Percentiles rank a stretch among this genome's conserved stretches.
Evolutionary conservation across 2,797 vertebrate genomes (phyloP).

Genomic region (Nannoperca australis): DNA sequence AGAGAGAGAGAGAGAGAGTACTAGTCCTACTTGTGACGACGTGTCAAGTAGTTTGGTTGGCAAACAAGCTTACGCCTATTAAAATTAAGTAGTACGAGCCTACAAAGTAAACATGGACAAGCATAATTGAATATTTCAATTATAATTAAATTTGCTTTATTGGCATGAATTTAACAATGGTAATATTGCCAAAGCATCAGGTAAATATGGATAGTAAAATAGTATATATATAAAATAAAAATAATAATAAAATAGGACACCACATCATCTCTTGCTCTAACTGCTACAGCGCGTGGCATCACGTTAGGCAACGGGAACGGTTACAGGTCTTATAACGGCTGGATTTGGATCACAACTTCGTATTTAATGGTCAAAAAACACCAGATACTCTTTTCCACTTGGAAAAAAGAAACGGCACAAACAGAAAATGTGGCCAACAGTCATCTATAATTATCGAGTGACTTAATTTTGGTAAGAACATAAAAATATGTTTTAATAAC

Average conservation of each 20-base stretch:
- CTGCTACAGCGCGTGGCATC: conserved; percentile 1
- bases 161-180: too few relatives aligned
- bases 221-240: too few relatives aligned
- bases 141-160: too few relatives aligned
- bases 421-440: conserved; percentile 14
- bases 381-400: not conserved
- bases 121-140: too few relatives aligned
- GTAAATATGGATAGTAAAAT: too few relatives aligned
- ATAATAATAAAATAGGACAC: too few relatives aligned
- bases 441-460: not conserved
- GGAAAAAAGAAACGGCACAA: not conserved
- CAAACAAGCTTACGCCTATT: not conserved
- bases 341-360: too few relatives aligned
- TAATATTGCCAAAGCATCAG: too few relatives aligned
- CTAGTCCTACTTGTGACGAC: not conserved
- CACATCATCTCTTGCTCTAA: not conserved
- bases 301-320: not conserved
- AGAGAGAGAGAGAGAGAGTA: too few relatives aligned
- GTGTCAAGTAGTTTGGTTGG: not conserved
- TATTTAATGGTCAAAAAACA: not conserved
- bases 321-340: not conserved
- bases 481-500: not conserved
- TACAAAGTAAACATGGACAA: not conserved
- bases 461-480: conserved; percentile 16
- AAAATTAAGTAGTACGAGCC: not conserved